phyloP scores from a whole-genome alignment of 2,888 invertebrate species.

The Hipparchia sbordonii region DNA sequence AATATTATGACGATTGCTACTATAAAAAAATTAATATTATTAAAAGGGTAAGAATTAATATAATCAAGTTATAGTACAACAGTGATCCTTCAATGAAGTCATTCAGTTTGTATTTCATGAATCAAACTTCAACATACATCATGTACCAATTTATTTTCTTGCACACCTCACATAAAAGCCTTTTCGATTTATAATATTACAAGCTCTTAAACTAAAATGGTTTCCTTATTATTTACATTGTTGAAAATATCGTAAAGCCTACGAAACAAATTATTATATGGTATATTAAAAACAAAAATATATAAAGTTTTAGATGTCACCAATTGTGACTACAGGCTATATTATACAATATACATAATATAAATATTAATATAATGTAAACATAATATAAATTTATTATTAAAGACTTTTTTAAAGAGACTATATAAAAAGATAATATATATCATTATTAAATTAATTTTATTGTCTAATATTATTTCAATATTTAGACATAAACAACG shows the following conservation, averaged over 20 bases:
- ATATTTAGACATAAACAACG: no score
- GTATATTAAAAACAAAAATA: not conserved
- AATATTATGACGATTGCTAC: no score
- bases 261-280: not conserved
- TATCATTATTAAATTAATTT: no score
- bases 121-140: not conserved
- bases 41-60: no score
- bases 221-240: not conserved
- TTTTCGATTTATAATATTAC: not conserved
- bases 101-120: not conserved
- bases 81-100: not conserved
- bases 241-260: not conserved
- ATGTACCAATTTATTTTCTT: not conserved
- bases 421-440: no score
- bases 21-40: no score
- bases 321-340: no score
- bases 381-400: no score
- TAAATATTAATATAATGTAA: no score
- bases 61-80: not conserved
- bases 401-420: no score
- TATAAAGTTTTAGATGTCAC: not conserved
- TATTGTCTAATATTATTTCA: no score
- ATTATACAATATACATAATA: no score
- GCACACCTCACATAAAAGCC: not conserved
- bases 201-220: not conserved